Evolutionary conservation across 2,113 vertebrate species (phyloP).

Genomic region (Aythya baeri): DNA sequence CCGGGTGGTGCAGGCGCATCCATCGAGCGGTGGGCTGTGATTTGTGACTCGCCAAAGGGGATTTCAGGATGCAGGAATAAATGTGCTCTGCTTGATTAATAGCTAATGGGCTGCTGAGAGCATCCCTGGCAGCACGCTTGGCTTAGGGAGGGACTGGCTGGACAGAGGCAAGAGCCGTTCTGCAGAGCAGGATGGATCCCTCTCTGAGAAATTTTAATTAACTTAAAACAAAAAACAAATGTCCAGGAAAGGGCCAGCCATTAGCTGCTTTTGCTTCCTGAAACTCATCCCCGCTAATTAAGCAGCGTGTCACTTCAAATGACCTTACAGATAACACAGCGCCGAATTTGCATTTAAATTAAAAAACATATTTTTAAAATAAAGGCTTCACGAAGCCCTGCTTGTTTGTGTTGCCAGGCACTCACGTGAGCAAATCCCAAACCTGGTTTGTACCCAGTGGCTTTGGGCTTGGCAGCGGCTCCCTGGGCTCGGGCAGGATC

Average conservation of each 20-base stretch:
- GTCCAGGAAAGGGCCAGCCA: conserved; percentile 28
- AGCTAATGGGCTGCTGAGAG: background rate
- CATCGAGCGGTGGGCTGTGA: background rate
- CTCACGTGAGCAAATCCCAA: background rate
- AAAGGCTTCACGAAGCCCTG: conserved; percentile 46
- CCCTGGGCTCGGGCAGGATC: background rate
- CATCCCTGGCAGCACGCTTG: background rate
- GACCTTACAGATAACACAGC: conserved; percentile 52
- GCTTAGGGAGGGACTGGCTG: background rate
- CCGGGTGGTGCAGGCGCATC: conserved; percentile 29
- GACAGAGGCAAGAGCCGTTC: background rate
- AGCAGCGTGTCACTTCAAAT: conserved; percentile 48
- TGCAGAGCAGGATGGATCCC: background rate
- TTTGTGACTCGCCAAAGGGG: conserved; percentile 41
- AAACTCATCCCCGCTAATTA: conserved; percentile 60
- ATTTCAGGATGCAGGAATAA: conserved; percentile 33
- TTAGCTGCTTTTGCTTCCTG: conserved; percentile 55
- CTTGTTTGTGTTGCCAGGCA: conserved; percentile 44
- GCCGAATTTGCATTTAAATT: conserved; percentile 73
- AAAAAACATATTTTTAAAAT: conserved; percentile 73
- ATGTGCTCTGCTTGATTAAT: conserved; percentile 36
- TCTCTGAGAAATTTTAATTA: conserved; percentile 68
- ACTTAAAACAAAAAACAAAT: conserved; percentile 75
- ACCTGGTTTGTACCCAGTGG: background rate
- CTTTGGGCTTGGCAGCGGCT: background rate